Base-by-base conservation (phyloP, 2,888 invertebrate species). In the Rapana venosa region DNA sequence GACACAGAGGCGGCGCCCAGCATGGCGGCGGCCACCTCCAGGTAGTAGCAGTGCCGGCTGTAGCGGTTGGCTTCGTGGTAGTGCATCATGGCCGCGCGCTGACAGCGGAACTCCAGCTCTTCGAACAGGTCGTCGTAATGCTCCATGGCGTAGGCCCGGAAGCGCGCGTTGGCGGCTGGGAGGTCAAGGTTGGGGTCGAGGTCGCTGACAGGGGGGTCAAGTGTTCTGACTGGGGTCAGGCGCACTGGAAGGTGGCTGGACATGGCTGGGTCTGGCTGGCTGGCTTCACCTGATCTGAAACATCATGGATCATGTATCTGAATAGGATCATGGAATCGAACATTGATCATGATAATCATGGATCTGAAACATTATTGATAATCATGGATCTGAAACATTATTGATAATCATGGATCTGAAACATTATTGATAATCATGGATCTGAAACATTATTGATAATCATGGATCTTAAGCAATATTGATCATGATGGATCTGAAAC, bases 1-100 rank as follows among this genome's bases (percentile, higher is more conserved):
- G 81, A 87, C 47, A 83, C 56, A 81, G 87, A 87, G 77, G 83
- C 83, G 11, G 87, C 81, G n/a, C 84, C 66, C 26, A 87, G 20
- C 1, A 90, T 32, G 6, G 87, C 90, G 6, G 90, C 90, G 0
- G 84, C 35, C 20, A 83, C 22, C 47, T 90, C 90, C 74, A 90
- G 22, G 66, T 90, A 90, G 77, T 87, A 90, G 77, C 90, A 87
- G 15, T 88, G 66, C 74, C 81, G 36, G 87, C 79, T 74, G 83
- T 90, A 87, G 79, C 36, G 15, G 47, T 79, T 83, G 81, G 90
- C 90, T 32, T 90, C 90, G 84, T 90, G 74, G 84, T 90, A 88
- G 35, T 87, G 90, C 83, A 90, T 90, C 70, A 90, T 79, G 83
- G 87, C 87, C 22, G 87, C 90, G 30, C 83, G 87, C 77, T 87